Base-by-base conservation (phyloP, 2,113 vertebrate species). In the Lepus europaeus region DNA sequence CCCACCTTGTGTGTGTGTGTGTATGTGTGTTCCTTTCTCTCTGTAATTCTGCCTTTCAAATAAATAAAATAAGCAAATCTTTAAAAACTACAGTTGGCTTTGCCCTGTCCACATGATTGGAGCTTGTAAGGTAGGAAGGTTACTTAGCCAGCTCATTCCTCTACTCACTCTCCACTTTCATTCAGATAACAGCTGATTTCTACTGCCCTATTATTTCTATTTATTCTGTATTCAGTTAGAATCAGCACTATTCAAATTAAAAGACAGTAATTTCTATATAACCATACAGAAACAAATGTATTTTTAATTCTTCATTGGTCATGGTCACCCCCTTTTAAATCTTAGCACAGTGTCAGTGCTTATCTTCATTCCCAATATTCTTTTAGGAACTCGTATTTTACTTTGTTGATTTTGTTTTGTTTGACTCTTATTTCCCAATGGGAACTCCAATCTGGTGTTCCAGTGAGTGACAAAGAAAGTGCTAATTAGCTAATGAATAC, bases 401-500 rank as follows among this genome's bases (percentile, higher is more conserved):
- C 33, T 90, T 83, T 78, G 36, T 89, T 66, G 33, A 66, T 36
- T 69, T 69, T 64, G 23, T 82, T 66, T 89, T 87, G 56, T 84
- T 89, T 87, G 36, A 63, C 77, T 96, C 95, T 25, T 83, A 29
- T 53, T 93, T 95, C 74, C 88, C 92, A 93, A 61, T 93, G 85
- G 92, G 89, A 87, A 97, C 93, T 88, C 63, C 93, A 96, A 90
- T 96, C 92, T 97, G 93, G 59, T 85, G 39, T 92, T 95, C 82
- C 8, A 96, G 10, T 96, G 59, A 96, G 73, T 93, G 69, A 96
- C 87, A 97, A 96, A 96, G 80, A 69, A 91, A 90, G 93, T 91
- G 78, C 85, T 95, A 96, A 97, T 97, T 97, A 96, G 90, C 88
- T 93, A 74, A 94, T 90, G 83, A 92, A 88, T n/a, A 49, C 73